Evolutionary conservation across 2,888 invertebrate species (phyloP), one percentile per base, ranked within the genome.

Genomic region (Colletes collaris): DNA sequence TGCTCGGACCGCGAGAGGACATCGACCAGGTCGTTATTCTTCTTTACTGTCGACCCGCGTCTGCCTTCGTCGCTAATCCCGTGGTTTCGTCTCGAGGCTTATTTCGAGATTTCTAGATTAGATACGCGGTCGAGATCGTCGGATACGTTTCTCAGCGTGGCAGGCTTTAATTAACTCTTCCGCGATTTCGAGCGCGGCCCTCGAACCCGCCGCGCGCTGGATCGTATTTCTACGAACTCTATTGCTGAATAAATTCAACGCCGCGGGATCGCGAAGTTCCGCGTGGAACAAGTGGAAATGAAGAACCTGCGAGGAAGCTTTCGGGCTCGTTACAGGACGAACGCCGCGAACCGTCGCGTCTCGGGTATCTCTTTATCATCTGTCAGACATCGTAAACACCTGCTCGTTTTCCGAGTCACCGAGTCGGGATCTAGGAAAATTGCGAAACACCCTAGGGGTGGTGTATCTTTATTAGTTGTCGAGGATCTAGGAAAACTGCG

Each of bases 101-200:
- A 63, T 72, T 76, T 59, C 63, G 77, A 77, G 82, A 82, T 77
- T 74, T 70, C 56, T 46, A 55, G 78, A 78, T 70, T 66, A 75
- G 76, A 81, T 66, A 69, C 60, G 56, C 27, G 46, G 16, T 13
- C 49, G 70, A 76, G 81, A 82, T 81, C 70, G 81, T 56, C 44
- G 71, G 76, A 81, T 72, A 62, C 44, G 82, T 72, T 65, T 60
- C 60, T 40, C 63, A 11, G 53, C 52, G 68, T 72, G 82, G 72
- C 82, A 72, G 68, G 60, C 76, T 76, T 72, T 81, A 81, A 81
- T 81, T 81, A 81, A 81, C 76, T 81, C 76, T 76, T 81, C 76
- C 74, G 81, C 60, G 68, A 80, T 80, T 80, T 81, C 60, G 73
- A 80, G 74, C 60, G 78, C 46, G 59, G 46, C 58, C 52, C 64